phyloP scores from a whole-genome alignment of 2,797 vertebrate species.

The Antennarius maculatus region DNA sequence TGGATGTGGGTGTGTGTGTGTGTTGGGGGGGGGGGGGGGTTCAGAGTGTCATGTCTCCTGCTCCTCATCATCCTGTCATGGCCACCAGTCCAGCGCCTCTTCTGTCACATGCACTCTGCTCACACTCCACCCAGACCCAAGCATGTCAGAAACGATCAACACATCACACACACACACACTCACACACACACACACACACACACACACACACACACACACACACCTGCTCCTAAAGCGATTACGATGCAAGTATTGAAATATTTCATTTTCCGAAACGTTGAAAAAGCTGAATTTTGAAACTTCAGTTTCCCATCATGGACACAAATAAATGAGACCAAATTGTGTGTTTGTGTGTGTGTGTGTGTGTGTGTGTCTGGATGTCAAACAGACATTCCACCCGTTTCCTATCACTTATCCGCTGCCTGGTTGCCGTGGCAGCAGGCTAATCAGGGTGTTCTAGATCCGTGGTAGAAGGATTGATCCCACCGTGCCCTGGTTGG shows the following conservation, averaged over 20 bases:
- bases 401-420: too few relatives aligned
- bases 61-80: slow-evolving; percentile 94
- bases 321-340: background rate
- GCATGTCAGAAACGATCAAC: slow-evolving; percentile 94
- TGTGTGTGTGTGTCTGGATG: too few relatives aligned
- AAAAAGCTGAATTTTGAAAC: background rate
- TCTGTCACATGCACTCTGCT: slow-evolving; percentile 98
- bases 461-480: too few relatives aligned
- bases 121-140: slow-evolving; percentile 87
- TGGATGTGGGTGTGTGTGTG: background rate
- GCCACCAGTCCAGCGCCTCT: slow-evolving; percentile 87
- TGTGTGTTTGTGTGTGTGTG: too few relatives aligned
- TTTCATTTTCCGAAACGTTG: background rate
- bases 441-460: too few relatives aligned
- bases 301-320: background rate
- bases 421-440: too few relatives aligned
- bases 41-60: slow-evolving; percentile 89
- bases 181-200: slow-evolving; percentile 21
- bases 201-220: slow-evolving; percentile 24
- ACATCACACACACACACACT: slow-evolving; percentile 24
- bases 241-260: background rate
- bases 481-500: too few relatives aligned
- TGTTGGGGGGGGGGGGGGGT: slow-evolving; percentile 4
- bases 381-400: too few relatives aligned
- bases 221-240: slow-evolving; percentile 12